Base-by-base conservation (phyloP, 92 coral and sea anemone species). In the Zoanthus sociatus region DNA sequence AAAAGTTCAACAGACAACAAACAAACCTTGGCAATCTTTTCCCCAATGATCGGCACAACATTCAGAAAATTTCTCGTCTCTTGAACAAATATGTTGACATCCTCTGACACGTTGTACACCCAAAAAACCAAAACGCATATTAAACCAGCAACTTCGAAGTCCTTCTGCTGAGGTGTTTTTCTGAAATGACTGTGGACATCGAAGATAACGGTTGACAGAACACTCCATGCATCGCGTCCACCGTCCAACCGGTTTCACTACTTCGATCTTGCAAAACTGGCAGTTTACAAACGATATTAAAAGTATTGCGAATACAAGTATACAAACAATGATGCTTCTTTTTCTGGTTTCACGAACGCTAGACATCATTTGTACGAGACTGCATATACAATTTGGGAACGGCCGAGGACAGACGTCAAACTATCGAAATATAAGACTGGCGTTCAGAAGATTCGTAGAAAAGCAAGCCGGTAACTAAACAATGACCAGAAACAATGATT, bases 41-140 rank as follows among this genome's bases (percentile, higher is more conserved):
- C 98, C 98, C 98, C 98, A 96, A 69, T 78, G 92, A 13, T 91
- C 94, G 32, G 4, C 58, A 46, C 98, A 96, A 54, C 98, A 96
- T 30, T 87, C 87, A 32, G 88, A 73, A 47, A 26, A 48, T 10
- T 54, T 68, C 9, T 79, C 86, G 5, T 73, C 77, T 71, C 88
- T 83, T 4, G 76, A 47, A 58, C 98, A 95, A n/a, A 88, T 68
- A 67, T 95, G 98, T 73, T 84, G 86, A 76, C 98, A 96, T 1
- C 95, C 95, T 53, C 88, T 89, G 1, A 92, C 91, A 16, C 73
- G 77, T 17, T 87, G 87, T 0, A 1, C 15, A 14, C 95, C 95
- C 14, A 90, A 83, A 71, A 64, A 76, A 1, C 93, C 92, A 71
- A 95, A 92, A 26, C 73, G 20, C 16, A 93, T 81, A 3, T 26